A percentile compares a stretch with the other conserved stretches of the same genome.
Evolutionary conservation across 2,888 invertebrate genomes (phyloP).

Genomic region (Eulithis testata): DNA sequence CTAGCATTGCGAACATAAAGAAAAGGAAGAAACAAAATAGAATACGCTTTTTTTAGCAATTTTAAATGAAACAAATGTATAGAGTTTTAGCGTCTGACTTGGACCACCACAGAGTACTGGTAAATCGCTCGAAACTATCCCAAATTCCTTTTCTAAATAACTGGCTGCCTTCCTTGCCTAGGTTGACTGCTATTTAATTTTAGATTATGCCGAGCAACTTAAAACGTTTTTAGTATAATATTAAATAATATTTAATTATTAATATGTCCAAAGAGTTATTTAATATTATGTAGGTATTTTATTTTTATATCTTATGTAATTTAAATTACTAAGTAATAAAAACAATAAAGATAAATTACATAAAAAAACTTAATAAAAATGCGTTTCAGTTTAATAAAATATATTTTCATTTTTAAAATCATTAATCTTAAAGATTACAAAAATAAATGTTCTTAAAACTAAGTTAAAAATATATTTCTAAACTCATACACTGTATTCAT

Average conservation of each 20-base stretch:
- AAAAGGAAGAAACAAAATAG: too few species aligned
- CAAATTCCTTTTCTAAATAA: conserved; percentile 1
- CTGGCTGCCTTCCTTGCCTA: neutral
- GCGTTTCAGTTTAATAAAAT: conserved; percentile 55
- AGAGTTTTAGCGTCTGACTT: neutral
- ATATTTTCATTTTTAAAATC: conserved; percentile 71
- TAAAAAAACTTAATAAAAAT: conserved; percentile 11
- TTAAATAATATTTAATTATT: too few species aligned
- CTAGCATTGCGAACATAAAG: too few species aligned
- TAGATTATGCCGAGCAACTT: too few species aligned
- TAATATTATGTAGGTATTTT: too few species aligned
- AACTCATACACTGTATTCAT: conserved; percentile 56
- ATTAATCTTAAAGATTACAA: conserved; percentile 74
- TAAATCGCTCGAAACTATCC: neutral
- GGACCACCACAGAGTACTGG: conserved; percentile 4
- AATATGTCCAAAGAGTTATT: too few species aligned
- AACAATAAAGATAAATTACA: neutral
- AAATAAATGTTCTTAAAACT: conserved; percentile 67
- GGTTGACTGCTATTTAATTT: neutral
- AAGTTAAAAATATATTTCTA: conserved; percentile 48
- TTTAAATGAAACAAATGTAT: too few species aligned
- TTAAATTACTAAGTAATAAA: neutral
- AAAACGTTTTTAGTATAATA: too few species aligned
- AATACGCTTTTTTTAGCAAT: too few species aligned
- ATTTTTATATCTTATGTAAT: too few species aligned